A percentile compares a stretch with the other conserved stretches of the same genome.
Evolutionary conservation across 2,113 vertebrate genomes (phyloP).

Genomic region (Cinclus cinclus): DNA sequence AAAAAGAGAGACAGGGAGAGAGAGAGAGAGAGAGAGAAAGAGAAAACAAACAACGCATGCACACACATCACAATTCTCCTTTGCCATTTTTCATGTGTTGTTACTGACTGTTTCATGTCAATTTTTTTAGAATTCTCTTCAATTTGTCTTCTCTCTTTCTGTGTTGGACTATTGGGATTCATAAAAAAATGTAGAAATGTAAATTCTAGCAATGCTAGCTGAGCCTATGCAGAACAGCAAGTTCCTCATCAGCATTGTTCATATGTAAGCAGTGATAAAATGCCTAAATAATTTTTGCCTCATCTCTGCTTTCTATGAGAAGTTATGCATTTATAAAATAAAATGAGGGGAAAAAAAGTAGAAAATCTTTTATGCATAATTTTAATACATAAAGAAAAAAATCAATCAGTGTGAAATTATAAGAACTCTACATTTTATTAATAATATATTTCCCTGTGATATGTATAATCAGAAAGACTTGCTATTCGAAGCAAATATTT

Average conservation of each 20-base stretch:
- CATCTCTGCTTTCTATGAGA: not conserved
- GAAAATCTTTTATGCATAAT: not conserved
- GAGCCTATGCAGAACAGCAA: not conserved
- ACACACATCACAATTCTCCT: not conserved
- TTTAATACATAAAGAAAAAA: slow-evolving; percentile 13
- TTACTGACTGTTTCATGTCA: slow-evolving; percentile 33
- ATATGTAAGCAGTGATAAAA: slow-evolving; percentile 26
- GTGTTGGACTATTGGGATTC: not conserved
- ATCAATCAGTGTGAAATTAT: not conserved
- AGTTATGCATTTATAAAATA: not conserved
- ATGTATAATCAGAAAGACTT: not conserved
- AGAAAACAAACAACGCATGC: not conserved
- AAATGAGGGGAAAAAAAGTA: not conserved
- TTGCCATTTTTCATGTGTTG: slow-evolving; percentile 49
- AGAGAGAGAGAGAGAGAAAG: not conserved
- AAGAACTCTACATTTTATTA: not conserved
- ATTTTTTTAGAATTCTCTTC: slow-evolving; percentile 41
- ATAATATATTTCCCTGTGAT: not conserved
- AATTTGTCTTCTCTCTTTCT: not conserved
- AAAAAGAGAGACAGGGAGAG: not conserved
- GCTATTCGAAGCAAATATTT: not conserved
- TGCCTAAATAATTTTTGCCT: slow-evolving; percentile 1
- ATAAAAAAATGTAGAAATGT: slow-evolving; percentile 55
- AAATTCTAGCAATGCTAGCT: not conserved
- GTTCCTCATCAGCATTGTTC: slow-evolving; percentile 7